Evolutionary conservation across 2,113 vertebrate genomes (phyloP), one percentile per base, ranked within the genome.

Genomic region (Abramis brama): DNA sequence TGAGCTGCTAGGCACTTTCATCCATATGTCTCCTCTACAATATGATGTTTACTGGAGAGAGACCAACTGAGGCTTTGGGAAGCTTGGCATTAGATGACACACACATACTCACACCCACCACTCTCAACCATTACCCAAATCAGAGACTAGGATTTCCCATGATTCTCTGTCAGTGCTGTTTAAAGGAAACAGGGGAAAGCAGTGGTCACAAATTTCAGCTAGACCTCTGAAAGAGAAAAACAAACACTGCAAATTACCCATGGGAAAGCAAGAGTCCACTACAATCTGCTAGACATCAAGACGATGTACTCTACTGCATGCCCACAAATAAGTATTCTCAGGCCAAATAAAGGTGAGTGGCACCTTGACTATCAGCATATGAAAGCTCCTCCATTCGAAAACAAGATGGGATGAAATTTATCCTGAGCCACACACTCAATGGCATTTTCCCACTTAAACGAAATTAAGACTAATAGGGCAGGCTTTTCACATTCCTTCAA

Each of bases 401-500:
- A 74, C 82, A 59, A 74, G 82, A 68, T 45, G 6, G 43, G 45
- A 68, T 82, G n/a, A 30, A 73, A 82, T 82, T 71, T 52, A 73
- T 83, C 82, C 82, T 15, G 13, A 59, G 50, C 33, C 33, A 73
- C 68, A 73, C 64, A 73, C 30, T 15, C 12, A 83, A 73, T 83
- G 68, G 50, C 47, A 57, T 68, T 83, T 73, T 59, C 11, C 82
- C 68, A 74, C 82, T 73, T 74, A 74, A 83, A 57, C 6, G 1
- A 43, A 83, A 83, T 83, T 68, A 83, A 83, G 82, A 83, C 82
- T 83, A 83, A 73, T 83, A 83, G 50, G 73, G 50, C 68, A 25
- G 30, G n/a, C 68, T 74, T 1, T 83, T 73, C 30, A 8, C 66
- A 83, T 83, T 68, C 50, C 50, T 55, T 39, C 23, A 83, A 83